Percentiles rank a stretch among this genome's conserved stretches.
Evolutionary conservation across 1,140 invertebrate species (phyloP).

Genomic region (Neotoxoptera formosana): DNA sequence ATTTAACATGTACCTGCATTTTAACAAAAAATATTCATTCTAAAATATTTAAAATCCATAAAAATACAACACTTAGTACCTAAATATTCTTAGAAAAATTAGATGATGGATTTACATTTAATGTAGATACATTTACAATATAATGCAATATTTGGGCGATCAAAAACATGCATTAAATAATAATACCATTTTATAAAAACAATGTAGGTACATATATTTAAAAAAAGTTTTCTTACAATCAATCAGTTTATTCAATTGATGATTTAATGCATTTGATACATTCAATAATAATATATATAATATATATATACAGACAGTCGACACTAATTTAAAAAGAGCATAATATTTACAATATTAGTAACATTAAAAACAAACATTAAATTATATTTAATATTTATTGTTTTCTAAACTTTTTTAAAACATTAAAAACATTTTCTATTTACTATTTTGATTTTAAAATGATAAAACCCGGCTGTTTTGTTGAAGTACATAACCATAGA

Average conservation of each 20-base stretch:
- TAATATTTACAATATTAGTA: not conserved
- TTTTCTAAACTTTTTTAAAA: not conserved
- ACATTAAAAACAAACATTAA: not conserved
- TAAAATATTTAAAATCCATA: not conserved
- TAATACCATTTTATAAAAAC: not conserved
- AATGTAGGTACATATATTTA: not conserved
- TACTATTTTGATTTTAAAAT: conserved; percentile 15
- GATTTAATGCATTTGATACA: not conserved
- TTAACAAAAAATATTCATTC: not conserved
- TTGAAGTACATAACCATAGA: not conserved
- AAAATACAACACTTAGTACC: not conserved
- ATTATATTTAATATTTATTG: no score
- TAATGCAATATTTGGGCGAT: not conserved
- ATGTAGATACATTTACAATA: not conserved
- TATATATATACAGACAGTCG: no score
- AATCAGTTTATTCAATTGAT: not conserved
- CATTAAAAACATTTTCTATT: not conserved
- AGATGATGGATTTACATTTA: not conserved
- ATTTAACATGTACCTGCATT: not conserved
- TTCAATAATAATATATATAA: not conserved
- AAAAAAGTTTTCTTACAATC: conserved; percentile 7
- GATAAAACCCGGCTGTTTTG: conserved; percentile 11
- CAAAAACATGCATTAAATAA: not conserved
- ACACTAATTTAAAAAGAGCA: not conserved
- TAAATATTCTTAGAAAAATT: not conserved